Conservation (phyloP, 2,113 vertebrate genomes). For the Silurus glanis region DNA sequence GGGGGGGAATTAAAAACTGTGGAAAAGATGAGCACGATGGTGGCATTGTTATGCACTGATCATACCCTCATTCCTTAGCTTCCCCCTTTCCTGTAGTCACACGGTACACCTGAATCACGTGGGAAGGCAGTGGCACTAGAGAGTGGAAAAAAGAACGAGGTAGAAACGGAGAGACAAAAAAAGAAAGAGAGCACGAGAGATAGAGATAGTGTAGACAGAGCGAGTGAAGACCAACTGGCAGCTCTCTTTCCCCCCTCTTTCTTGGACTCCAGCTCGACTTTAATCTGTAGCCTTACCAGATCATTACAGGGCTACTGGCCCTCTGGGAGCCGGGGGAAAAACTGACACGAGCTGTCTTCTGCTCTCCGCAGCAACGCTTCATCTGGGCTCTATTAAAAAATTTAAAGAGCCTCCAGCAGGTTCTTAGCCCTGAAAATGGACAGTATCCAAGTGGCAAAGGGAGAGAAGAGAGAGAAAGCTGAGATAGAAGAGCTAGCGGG, state of each 20-base stretch:
- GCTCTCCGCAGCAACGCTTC: conserved; percentile 56
- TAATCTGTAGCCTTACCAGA: conserved; percentile 62
- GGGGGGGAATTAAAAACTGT: conserved; percentile 39
- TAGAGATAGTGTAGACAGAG: conserved; percentile 24
- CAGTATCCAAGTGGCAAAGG: conserved; percentile 57
- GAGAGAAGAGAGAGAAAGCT: conserved; percentile 34
- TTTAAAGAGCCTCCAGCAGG: conserved; percentile 59
- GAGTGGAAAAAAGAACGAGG: conserved; percentile 26
- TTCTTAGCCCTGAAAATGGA: conserved; percentile 63
- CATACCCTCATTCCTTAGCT: conserved; percentile 40
- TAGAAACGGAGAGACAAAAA: conserved; percentile 39
- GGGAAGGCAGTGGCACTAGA: conserved; percentile 34
- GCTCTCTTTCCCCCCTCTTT: conserved; percentile 51
- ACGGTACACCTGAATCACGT: conserved; percentile 11
- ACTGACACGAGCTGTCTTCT: conserved; percentile 62
- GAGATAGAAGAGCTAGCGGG: conserved; percentile 45
- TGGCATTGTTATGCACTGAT: conserved; percentile 13
- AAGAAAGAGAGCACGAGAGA: conserved; percentile 12
- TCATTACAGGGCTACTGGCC: conserved; percentile 63
- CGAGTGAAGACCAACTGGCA: conserved; percentile 42
- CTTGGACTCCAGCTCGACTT: conserved; percentile 59
- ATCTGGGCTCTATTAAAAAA: conserved; percentile 63
- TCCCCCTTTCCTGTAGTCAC: conserved; percentile 21
- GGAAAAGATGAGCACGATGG: conserved; percentile 34
- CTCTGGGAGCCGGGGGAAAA: conserved; percentile 62